These are phyloP conservation scores for Athrips mouffetella DNA, from an alignment of 2,888 invertebrate genomes.

Conservation along the genomic window DNA sequence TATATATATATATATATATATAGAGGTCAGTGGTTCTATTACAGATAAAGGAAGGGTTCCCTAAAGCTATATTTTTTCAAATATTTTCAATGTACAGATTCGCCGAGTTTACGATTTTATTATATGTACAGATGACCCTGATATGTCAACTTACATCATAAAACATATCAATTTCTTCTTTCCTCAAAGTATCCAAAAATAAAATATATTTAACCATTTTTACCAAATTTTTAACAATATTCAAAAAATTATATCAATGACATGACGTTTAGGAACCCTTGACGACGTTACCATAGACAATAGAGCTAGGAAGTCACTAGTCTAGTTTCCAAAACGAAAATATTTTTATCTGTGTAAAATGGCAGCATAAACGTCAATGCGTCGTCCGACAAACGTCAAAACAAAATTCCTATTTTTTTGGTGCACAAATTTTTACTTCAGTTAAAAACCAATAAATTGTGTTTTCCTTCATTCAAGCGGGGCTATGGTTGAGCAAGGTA, in stretches of 20 bases:
- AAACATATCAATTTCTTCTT: constrained; percentile 56
- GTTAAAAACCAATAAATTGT: constrained; percentile 28
- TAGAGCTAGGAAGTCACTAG: not conserved
- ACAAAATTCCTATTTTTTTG: constrained; percentile 60
- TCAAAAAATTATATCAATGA: not conserved
- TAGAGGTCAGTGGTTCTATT: too few species aligned
- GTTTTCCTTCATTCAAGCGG: constrained; percentile 17
- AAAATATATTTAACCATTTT: constrained; percentile 51
- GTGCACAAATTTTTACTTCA: constrained; percentile 44
- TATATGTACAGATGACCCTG: not conserved
- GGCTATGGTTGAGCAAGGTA: constrained; percentile 22
- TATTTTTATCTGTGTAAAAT: not conserved
- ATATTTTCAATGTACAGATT: too few species aligned
- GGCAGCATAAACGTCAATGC: constrained; percentile 13
- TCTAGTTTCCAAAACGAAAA: not conserved
- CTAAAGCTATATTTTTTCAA: too few species aligned
- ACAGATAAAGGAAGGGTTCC: too few species aligned
- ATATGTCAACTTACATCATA: constrained; percentile 38
- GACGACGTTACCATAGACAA: not conserved
- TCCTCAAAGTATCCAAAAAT: constrained; percentile 51
- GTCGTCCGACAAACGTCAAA: constrained; percentile 55
- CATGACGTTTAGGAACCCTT: not conserved
- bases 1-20: too few species aligned
- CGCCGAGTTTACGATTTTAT: too few species aligned
- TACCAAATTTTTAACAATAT: not conserved